These are phyloP conservation scores for Drosophila nebulosa DNA, from an alignment of 1,140 invertebrate species.

Conservation along the genomic window DNA sequence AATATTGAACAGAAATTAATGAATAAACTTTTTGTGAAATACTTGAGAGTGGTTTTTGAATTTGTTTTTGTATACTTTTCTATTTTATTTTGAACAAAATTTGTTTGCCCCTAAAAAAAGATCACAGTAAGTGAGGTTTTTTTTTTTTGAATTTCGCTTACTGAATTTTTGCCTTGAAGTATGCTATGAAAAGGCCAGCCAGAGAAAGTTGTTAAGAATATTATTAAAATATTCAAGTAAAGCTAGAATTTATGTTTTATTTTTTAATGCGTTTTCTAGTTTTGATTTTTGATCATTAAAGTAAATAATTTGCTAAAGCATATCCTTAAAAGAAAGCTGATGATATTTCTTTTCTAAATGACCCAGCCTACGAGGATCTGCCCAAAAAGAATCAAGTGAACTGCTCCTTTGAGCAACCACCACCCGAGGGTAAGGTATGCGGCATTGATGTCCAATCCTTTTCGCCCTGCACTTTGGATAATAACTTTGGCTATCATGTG, in stretches of 20 bases:
- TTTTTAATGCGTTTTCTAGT: not conserved
- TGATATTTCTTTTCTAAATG: not conserved
- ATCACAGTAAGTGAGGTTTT: constrained; percentile 57
- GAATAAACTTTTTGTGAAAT: not conserved
- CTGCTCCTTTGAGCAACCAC: constrained; percentile 68
- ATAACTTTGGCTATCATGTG: constrained; percentile 89
- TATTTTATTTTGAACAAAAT: constrained; percentile 1
- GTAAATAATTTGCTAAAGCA: not conserved
- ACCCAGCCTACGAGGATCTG: constrained; percentile 68
- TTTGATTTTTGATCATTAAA: not conserved
- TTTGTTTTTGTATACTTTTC: not conserved
- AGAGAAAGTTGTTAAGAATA: too few relatives aligned
- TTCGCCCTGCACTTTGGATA: constrained; percentile 83
- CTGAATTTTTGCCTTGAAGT: not conserved
- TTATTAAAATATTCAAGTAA: too few relatives aligned
- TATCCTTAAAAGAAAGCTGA: not conserved
- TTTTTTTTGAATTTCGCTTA: constrained; percentile 13
- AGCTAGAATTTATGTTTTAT: too few relatives aligned
- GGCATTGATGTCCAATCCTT: constrained; percentile 55
- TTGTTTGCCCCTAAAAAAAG: constrained; percentile 22
- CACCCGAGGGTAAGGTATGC: constrained; percentile 67
- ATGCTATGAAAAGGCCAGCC: not conserved
- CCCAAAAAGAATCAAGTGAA: constrained; percentile 73
- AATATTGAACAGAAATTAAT: not conserved
- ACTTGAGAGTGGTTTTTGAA: not conserved